Base-by-base conservation (phyloP, 2,113 vertebrate genomes). In the Malurus alboscapulatus region DNA sequence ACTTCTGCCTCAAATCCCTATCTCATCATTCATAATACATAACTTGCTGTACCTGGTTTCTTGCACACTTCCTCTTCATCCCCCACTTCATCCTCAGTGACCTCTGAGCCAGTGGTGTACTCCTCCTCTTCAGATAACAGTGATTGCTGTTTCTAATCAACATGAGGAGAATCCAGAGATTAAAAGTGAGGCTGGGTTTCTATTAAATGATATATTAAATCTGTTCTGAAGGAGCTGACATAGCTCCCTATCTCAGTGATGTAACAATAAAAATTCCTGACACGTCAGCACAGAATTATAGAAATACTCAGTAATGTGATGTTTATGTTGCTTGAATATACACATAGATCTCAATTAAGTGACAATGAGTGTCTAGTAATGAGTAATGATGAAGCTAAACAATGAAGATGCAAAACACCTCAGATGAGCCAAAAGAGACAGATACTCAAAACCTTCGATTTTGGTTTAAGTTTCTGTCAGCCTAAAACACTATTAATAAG, bases 61-160 rank as follows among this genome's bases (percentile, higher is more conserved):
- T 97, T 99, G 77, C 98, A 98, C 32, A 98, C 94, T 96, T 99
- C 99, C 96, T 99, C 99, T 97, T 99, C 99, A 94, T 99, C 99
- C 20, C 99, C 99, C 20, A 99, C 98, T 97, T 99, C 99, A 93
- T 99, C 99, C 87, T 99, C 99, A 12, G 99, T 99, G 96, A 99
- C 98, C 96, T 99, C 99, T 61, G 99, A 99, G 65, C 99, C 99
- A 0, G 99, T 99, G 82, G 99, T 99, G 95, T 99, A 99, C 88
- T 99, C 99, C 86, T 99, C 99, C 38, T 99, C 99, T 96, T 99
- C 99, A 74, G 99, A 99, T 25, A 99, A 95, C 71, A 99, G 95
- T 0, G 98, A 98, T 53, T 99, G 99, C 71, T 99, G 99, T 78
- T 98, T 98, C 99, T 99, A 97, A 30, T 9, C 24, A 48, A 75